These are phyloP conservation scores for Neotoma lepida DNA, from an alignment of 2,113 vertebrate species.

Conservation along the genomic window DNA sequence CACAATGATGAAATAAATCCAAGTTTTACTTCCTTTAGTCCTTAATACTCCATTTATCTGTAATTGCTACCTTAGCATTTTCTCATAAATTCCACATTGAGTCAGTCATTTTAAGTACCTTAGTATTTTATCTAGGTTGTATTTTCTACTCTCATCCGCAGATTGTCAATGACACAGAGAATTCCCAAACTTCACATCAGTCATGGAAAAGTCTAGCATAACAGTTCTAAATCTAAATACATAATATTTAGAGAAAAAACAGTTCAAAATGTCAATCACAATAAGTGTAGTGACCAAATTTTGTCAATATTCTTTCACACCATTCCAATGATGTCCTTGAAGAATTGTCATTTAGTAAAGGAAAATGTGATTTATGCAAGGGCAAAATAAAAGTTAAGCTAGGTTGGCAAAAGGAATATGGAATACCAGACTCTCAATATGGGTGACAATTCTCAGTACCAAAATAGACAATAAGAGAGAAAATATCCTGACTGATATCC, in stretches of 20 bases:
- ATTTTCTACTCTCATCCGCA: conserved; percentile 18
- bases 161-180: conserved; percentile 23
- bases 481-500: background rate
- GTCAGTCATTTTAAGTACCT: conserved; percentile 42
- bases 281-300: background rate
- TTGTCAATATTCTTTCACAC: background rate
- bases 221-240: conserved; percentile 6
- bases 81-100: conserved; percentile 58
- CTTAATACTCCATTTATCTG: conserved; percentile 56
- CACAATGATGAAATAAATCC: conserved; percentile 60
- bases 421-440: background rate
- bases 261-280: background rate
- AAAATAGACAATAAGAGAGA: background rate
- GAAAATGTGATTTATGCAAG: conserved; percentile 27
- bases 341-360: conserved; percentile 43
- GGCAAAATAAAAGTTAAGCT: conserved; percentile 34
- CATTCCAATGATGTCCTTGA: background rate
- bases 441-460: background rate
- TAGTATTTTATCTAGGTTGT: conserved; percentile 38
- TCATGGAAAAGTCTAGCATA: background rate
- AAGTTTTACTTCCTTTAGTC: conserved; percentile 46
- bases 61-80: conserved; percentile 56
- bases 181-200: conserved; percentile 20
- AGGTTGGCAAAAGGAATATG: background rate
- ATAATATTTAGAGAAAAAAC: conserved; percentile 48